Percentiles rank a stretch among this genome's conserved stretches.
phyloP scores from a whole-genome alignment of 2,888 invertebrate genomes.

The Tiphia femorata region DNA sequence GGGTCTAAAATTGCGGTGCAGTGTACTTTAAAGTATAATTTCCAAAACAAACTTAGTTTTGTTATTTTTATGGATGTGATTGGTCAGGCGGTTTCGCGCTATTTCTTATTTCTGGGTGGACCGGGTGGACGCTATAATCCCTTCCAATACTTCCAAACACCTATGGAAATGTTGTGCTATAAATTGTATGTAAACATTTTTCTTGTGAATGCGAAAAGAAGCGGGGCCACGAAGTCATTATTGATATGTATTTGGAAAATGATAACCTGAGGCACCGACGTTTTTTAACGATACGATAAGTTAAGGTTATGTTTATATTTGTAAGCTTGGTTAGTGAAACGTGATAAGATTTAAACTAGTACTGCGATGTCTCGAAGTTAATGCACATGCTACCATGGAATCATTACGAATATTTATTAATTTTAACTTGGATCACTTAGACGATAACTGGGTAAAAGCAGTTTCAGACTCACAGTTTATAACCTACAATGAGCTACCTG shows the following conservation, averaged over 20 bases:
- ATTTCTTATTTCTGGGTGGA: too few species aligned
- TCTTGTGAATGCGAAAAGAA: slow-evolving; percentile 1
- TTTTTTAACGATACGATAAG: slow-evolving; percentile 40
- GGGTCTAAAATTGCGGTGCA: too few species aligned
- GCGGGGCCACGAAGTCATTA: slow-evolving; percentile 17
- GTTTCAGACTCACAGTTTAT: slow-evolving; percentile 74
- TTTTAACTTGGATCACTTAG: slow-evolving; percentile 67
- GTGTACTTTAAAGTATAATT: too few species aligned
- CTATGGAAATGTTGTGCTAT: slow-evolving; percentile 31
- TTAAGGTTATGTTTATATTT: slow-evolving; percentile 48
- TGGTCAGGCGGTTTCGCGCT: slow-evolving; percentile 36
- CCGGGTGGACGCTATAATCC: slow-evolving; percentile 26
- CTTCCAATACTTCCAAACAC: slow-evolving; percentile 1
- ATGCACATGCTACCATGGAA: slow-evolving; percentile 49
- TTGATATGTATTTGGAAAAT: slow-evolving; percentile 31
- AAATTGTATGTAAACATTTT: slow-evolving; percentile 11
- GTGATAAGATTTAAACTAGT: slow-evolving; percentile 28
- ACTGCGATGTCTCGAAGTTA: slow-evolving; percentile 22
- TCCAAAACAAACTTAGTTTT: too few species aligned
- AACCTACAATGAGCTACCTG: slow-evolving; percentile 71
- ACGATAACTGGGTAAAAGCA: slow-evolving; percentile 72
- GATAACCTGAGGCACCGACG: slow-evolving; percentile 41
- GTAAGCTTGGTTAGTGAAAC: slow-evolving; percentile 13
- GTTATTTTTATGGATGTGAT: slow-evolving; percentile 24
- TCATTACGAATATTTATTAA: slow-evolving; percentile 54